phyloP scores from a whole-genome alignment of 2,113 vertebrate genomes.

The Seriola dumerili region DNA sequence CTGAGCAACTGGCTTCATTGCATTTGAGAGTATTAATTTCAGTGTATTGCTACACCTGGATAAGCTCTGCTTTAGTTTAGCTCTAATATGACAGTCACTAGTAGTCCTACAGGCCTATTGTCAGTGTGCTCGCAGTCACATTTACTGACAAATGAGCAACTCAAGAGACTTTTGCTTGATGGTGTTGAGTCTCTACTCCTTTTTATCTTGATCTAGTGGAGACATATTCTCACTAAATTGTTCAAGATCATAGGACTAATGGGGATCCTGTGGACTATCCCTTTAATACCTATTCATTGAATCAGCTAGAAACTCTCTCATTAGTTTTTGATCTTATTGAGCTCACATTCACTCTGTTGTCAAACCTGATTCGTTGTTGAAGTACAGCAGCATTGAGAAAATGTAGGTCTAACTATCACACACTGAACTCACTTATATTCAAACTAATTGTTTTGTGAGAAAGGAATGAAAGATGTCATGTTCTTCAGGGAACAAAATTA shows the following conservation, averaged over 20 bases:
- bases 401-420: constrained; percentile 14
- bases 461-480: constrained; percentile 27
- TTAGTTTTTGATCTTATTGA: constrained; percentile 31
- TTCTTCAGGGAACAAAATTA: constrained; percentile 12
- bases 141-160: constrained; percentile 29
- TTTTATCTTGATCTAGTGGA: constrained; percentile 23
- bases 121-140: constrained; percentile 25
- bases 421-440: constrained; percentile 21
- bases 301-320: constrained; percentile 19
- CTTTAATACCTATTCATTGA: constrained; percentile 14
- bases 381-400: constrained; percentile 1
- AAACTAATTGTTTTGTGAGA: constrained; percentile 40
- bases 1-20: not conserved
- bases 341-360: constrained; percentile 23
- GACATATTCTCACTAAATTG: constrained; percentile 36
- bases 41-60: constrained; percentile 18
- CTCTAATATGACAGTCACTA: constrained; percentile 22
- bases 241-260: constrained; percentile 27
- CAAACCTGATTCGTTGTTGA: constrained; percentile 35
- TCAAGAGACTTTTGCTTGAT: constrained; percentile 43
- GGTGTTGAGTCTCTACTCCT: constrained; percentile 15
- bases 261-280: constrained; percentile 4
- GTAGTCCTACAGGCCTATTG: constrained; percentile 15
- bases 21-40: constrained; percentile 25
- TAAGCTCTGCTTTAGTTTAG: constrained; percentile 30